Evolutionary conservation across 2,888 invertebrate genomes (phyloP), one percentile per base, ranked within the genome.

Genomic region (Aspidapion aeneum): DNA sequence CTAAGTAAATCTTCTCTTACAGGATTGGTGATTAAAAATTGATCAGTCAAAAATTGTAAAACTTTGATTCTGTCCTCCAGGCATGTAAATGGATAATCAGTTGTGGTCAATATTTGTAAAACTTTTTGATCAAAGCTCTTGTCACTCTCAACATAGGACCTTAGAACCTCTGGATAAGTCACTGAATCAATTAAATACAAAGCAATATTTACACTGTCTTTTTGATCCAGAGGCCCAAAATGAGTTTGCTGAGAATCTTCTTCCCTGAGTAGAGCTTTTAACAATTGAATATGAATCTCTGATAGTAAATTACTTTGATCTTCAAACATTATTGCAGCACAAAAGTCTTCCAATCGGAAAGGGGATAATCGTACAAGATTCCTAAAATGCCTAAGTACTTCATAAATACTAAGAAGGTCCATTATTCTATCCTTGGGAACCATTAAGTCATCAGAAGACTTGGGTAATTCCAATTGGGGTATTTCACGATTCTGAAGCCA

Each of bases 301-400:
- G 94, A 89, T 20, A 98, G 82, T 64, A 99, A 82, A 75, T 89
- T 90, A 74, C 93, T 95, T 78, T 96, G 96, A 78, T 98, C 97
- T 74, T 96, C 94, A 76, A 92, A 92, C 66, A 91, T 86, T 63
- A 99, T 79, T 56, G 96, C 94, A 35, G 95, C 94, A 84, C 97
- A 97, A 76, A 99, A 93, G 80, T 99, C 98, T 83, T 99, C 99
- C 77, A 98, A 90, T 66, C 95, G 88, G 79, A 92, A 98, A 16
- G 97, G 97, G 21, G 98, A 96, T 57, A 99, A 82, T 65, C 98
- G 87, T 21, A 98, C 91, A 72, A 96, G 82, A 74, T 91, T 92
- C 71, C 95, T 87, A 81, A 98, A 99, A 77, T 96, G 93, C 70
- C 97, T 84, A 59, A 98, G 80, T 12, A 98, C 94, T 85, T 99